phyloP scores from a whole-genome alignment of 2,888 invertebrate species.

The Griposia aprilina region DNA sequence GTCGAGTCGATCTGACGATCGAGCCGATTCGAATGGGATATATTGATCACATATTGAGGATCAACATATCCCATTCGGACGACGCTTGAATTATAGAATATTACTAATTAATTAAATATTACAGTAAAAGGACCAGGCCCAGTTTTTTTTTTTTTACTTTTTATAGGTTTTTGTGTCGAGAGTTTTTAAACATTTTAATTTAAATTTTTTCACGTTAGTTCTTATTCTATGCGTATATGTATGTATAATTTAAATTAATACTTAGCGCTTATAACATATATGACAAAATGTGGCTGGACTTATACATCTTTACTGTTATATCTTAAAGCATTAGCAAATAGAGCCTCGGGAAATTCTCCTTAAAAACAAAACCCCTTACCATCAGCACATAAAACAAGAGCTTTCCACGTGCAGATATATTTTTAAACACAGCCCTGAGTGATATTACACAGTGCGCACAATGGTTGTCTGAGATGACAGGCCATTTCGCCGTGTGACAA shows the following conservation, averaged over 20 bases:
- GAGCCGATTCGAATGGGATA: too few species aligned
- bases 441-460: conserved; percentile 70
- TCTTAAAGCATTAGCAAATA: neutral
- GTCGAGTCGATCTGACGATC: too few species aligned
- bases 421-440: conserved; percentile 67
- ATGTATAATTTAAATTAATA: neutral
- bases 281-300: neutral
- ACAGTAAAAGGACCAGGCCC: too few species aligned
- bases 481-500: conserved; percentile 82
- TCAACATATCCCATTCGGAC: too few species aligned
- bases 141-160: too few species aligned
- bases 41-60: too few species aligned
- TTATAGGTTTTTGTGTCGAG: too few species aligned
- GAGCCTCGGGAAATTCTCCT: neutral
- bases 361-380: conserved; percentile 1
- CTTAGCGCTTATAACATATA: neutral
- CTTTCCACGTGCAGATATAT: conserved; percentile 60
- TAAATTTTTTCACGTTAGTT: neutral
- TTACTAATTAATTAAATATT: too few species aligned
- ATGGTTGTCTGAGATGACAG: conserved; percentile 82
- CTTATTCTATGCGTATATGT: neutral
- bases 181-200: too few species aligned
- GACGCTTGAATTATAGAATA: too few species aligned
- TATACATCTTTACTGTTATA: too few species aligned
- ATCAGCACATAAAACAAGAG: conserved; percentile 37